Conservation (phyloP, 2,888 invertebrate genomes). For the Tricholauxania praeusta region DNA sequence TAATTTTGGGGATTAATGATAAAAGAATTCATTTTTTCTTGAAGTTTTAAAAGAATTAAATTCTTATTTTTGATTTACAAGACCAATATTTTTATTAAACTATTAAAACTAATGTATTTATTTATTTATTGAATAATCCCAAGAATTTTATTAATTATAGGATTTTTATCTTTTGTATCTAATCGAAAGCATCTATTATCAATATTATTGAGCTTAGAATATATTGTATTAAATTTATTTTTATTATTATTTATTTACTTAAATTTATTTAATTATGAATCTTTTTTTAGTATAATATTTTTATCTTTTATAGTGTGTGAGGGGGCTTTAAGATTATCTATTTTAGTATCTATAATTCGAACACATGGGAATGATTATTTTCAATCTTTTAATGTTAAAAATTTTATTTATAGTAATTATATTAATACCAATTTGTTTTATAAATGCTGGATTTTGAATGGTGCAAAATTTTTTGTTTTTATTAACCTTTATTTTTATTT, state of each 20-base stretch:
- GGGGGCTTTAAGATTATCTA: conserved; percentile 73
- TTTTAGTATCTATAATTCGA: conserved; percentile 75
- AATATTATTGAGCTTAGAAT: conserved; percentile 73
- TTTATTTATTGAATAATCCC: conserved; percentile 66
- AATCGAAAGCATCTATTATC: conserved; percentile 73
- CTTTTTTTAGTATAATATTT: conserved; percentile 74
- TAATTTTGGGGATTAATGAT: conserved; percentile 79
- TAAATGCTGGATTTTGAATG: conserved; percentile 70
- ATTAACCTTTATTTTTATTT: conserved; percentile 70
- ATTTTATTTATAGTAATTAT: conserved; percentile 66
- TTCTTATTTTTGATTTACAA: conserved; percentile 76
- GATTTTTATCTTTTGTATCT: conserved; percentile 71
- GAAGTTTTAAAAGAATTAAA: conserved; percentile 72
- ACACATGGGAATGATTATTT: conserved; percentile 76
- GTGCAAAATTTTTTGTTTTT: conserved; percentile 71
- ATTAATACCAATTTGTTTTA: conserved; percentile 71
- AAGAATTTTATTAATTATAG: conserved; percentile 69
- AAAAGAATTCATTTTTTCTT: conserved; percentile 71
- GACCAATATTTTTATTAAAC: conserved; percentile 77
- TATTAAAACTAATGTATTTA: conserved; percentile 74
- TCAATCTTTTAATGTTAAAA: conserved; percentile 74
- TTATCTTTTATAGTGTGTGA: conserved; percentile 76
- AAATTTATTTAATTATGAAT: conserved; percentile 68
- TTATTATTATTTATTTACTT: conserved; percentile 69
- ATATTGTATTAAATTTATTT: conserved; percentile 73